These are phyloP conservation scores for Chrysodeixis includens DNA, from an alignment of 2,888 invertebrate genomes.

Conservation along the genomic window DNA sequence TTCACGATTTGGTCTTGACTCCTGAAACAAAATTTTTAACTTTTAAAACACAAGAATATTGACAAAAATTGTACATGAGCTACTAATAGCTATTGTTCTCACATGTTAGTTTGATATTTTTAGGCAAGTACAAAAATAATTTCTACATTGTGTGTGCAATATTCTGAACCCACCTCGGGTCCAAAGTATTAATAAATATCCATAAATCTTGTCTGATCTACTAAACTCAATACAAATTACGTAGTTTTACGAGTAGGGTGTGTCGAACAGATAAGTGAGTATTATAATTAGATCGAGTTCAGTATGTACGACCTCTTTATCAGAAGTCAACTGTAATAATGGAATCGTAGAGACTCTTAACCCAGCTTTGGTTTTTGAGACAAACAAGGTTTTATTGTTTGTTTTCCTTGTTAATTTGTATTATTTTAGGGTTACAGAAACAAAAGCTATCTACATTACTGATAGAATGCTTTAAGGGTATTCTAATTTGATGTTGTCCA, in stretches of 20 bases:
- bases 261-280: constrained; percentile 46
- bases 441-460: not conserved
- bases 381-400: constrained; percentile 26
- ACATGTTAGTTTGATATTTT: not conserved
- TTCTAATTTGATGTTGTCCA: not conserved
- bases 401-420: constrained; percentile 14
- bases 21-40: constrained; percentile 53
- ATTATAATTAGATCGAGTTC: constrained; percentile 46
- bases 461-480: not conserved
- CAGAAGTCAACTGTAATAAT: constrained; percentile 46
- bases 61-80: too few species aligned
- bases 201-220: constrained; percentile 19
- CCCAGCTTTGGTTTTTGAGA: constrained; percentile 17
- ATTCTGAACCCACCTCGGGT: not conserved
- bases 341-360: constrained; percentile 55
- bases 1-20: constrained; percentile 9
- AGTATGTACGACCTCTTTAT: constrained; percentile 52
- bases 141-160: too few species aligned
- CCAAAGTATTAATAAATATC: constrained; percentile 20
- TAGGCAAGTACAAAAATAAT: too few species aligned
- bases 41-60: too few species aligned
- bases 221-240: constrained; percentile 32
- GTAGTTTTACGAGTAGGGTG: constrained; percentile 56
- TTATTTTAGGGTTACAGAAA: constrained; percentile 11
- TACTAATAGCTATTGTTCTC: too few species aligned